Conservation (phyloP, 1,140 invertebrate genomes). For the Neelides sp. region DNA sequence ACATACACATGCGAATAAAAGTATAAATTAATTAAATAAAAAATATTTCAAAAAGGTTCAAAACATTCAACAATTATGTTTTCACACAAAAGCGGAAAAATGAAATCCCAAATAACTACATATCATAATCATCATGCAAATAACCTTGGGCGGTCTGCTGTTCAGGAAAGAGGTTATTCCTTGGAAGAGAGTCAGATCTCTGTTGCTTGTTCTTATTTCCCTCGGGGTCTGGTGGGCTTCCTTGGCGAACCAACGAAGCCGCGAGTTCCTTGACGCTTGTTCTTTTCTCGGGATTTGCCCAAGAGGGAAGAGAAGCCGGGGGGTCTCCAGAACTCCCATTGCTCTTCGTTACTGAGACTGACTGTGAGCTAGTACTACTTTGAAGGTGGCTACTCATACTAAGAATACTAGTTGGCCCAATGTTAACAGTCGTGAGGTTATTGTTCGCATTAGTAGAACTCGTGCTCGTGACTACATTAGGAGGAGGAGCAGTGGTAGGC, state of each 20-base stretch:
- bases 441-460: slow-evolving; percentile 9
- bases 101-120: neutral
- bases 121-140: slow-evolving; percentile 6
- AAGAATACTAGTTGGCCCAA: slow-evolving; percentile 15
- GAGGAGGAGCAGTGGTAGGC: slow-evolving; percentile 2
- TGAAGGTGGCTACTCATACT: slow-evolving; percentile 5
- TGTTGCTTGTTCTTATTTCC: slow-evolving; percentile 14
- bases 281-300: slow-evolving; percentile 16
- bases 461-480: neutral
- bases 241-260: slow-evolving; percentile 23
- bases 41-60: slow-evolving; percentile 6
- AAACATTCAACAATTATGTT: slow-evolving; percentile 1
- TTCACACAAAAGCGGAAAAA: neutral
- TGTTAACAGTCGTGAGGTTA: too few relatives aligned
- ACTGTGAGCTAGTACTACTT: too few relatives aligned
- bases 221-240: slow-evolving; percentile 13
- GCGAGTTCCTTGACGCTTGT: slow-evolving; percentile 27
- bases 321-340: too few relatives aligned
- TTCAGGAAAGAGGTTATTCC: slow-evolving; percentile 5
- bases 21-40: slow-evolving; percentile 1
- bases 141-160: neutral
- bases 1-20: neutral
- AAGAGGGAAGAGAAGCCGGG: slow-evolving; percentile 23
- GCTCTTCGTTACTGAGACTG: too few relatives aligned
- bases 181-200: slow-evolving; percentile 22